Evolutionary conservation across 2,797 vertebrate genomes (phyloP).

Genomic region (Heterohyrax brucei): DNA sequence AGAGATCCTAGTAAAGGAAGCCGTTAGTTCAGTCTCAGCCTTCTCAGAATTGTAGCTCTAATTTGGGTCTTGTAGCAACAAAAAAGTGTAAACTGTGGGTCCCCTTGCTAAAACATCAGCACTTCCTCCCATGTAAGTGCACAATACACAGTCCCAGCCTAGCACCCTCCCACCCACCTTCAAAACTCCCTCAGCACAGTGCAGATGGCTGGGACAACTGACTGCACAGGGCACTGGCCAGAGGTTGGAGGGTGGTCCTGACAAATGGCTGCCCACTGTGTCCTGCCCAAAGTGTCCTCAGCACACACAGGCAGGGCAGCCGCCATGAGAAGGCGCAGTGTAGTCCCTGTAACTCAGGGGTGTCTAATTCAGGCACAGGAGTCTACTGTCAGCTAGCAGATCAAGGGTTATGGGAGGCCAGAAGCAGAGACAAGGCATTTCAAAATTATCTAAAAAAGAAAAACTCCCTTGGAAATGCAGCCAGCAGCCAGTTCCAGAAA

Average conservation of each 20-base stretch:
- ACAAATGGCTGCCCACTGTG: background rate
- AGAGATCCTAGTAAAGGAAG: background rate
- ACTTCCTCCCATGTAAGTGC: background rate
- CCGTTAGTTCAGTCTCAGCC: no score
- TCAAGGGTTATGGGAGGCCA: slow-evolving; percentile 9
- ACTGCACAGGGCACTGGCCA: no score
- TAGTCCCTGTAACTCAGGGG: background rate
- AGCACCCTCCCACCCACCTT: background rate
- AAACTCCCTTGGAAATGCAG: background rate
- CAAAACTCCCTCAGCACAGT: background rate
- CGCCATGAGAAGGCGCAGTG: slow-evolving; percentile 1
- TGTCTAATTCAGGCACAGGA: background rate
- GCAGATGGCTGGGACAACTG: no score
- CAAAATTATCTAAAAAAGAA: background rate
- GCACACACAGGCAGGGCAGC: background rate
- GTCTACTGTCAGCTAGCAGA: slow-evolving; percentile 35
- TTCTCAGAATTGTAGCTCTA: background rate
- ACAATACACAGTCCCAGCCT: background rate
- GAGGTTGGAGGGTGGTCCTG: background rate
- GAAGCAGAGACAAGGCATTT: background rate
- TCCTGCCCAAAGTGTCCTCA: background rate
- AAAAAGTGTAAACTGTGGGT: background rate
- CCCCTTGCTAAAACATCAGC: background rate
- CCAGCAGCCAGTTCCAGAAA: background rate
- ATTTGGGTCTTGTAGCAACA: slow-evolving; percentile 6